Base-by-base conservation (phyloP, 2,113 vertebrate genomes). In the Octodon degus region DNA sequence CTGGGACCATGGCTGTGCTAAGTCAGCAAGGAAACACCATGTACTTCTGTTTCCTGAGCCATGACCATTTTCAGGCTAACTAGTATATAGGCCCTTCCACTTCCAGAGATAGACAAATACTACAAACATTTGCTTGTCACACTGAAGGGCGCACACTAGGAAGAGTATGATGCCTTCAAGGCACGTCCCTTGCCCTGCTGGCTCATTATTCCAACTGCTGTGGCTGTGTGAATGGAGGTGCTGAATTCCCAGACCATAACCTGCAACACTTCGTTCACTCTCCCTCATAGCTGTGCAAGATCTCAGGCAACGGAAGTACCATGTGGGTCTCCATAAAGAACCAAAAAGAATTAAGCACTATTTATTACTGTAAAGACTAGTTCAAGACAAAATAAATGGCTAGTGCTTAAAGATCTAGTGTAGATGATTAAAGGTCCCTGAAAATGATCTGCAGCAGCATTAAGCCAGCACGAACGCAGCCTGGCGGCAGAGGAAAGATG, bases 301-400 rank as follows among this genome's bases (percentile, higher is more conserved):
- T 77, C 67, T 82, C 88, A 95, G 97, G 96, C 81, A 88, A 95
- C 40, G 96, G 96, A 98, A 98, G 94, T 91, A 97, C 92, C 94
- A 95, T 97, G 95, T 70, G 86, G 96, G 94, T 93, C 94, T 98
- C 98, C 97, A 98, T 93, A 97, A 97, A 98, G 96, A 97, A 96
- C 88, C 91, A 97, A 97, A 77, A 20, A 97, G 93, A 98, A 96
- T 97, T 97, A 85, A 96, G 96, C 89, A 95, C 96, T 98, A 98
- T 90, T 95, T 98, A 98, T 92, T 96, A 96, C 97, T 89, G 96
- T 89, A 97, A 97, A 97, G 97, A 97, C 90, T 97, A 96, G 97
- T 97, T 98, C 91, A 96, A 98, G 97, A 98, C 93, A 98, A 98
- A 98, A 98, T 96, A 97, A 98, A 97, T 93, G 95, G 94, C 95